Evolutionary conservation across 2,113 vertebrate genomes (phyloP).

Genomic region (Tenebrosternarchus preto): DNA sequence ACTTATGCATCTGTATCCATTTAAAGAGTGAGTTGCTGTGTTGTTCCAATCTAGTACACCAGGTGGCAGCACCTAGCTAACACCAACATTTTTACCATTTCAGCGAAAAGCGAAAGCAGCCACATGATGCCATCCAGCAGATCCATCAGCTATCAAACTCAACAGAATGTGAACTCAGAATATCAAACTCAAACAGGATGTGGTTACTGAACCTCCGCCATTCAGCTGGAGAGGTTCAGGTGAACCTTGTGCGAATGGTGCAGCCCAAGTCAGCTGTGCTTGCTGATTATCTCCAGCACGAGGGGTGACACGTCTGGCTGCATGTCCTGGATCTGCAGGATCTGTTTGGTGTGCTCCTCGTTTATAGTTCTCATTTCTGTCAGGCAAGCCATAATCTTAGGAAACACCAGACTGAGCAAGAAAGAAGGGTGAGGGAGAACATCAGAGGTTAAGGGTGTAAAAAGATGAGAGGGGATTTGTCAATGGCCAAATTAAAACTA

Average conservation of each 20-base stretch:
- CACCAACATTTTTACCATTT: background rate
- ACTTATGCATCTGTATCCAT: background rate
- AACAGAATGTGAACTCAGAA: no score
- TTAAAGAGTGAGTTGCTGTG: background rate
- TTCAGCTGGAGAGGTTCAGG: background rate
- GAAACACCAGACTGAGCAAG: constrained; percentile 74
- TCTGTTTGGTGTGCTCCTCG: constrained; percentile 72
- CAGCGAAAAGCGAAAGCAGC: background rate
- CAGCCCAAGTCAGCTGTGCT: constrained; percentile 38
- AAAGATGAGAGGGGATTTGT: background rate
- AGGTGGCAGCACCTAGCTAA: background rate
- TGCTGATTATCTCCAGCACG: constrained; percentile 76
- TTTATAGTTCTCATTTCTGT: constrained; percentile 79
- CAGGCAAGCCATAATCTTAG: constrained; percentile 78
- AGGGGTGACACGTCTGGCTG: constrained; percentile 74
- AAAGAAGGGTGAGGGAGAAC: background rate
- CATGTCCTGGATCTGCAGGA: constrained; percentile 76
- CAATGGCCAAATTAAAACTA: no score
- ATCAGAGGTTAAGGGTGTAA: background rate
- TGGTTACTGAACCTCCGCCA: background rate
- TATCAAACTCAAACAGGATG: no score
- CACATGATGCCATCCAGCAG: background rate
- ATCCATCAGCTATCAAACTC: background rate
- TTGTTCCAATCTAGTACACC: background rate
- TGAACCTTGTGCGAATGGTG: background rate